phyloP scores from a whole-genome alignment of 2,113 vertebrate genomes.

The Ceratotherium simum region DNA sequence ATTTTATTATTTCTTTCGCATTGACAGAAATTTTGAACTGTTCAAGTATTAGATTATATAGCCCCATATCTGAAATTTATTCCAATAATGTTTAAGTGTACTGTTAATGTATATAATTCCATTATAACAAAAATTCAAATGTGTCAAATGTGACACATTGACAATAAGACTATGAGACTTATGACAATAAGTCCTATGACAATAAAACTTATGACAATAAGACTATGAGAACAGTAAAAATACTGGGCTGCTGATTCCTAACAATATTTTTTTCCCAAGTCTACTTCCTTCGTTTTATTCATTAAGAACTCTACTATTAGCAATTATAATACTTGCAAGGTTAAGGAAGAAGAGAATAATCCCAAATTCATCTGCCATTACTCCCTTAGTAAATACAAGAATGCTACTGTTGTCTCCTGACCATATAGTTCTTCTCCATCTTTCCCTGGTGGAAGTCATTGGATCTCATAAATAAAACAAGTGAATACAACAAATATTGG shows the following conservation, averaged over 20 bases:
- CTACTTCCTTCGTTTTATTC: background rate
- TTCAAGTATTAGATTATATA: background rate
- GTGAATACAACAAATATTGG: background rate
- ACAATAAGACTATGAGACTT: background rate
- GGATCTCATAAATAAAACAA: background rate
- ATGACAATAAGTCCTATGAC: too few species aligned
- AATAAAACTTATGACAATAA: too few species aligned
- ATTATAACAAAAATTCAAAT: background rate
- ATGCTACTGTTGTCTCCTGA: background rate
- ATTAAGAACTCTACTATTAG: background rate
- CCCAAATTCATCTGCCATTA: background rate
- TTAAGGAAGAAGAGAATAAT: constrained; percentile 19
- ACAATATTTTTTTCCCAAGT: background rate
- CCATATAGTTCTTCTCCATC: background rate
- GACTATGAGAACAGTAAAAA: background rate
- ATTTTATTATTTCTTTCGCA: constrained; percentile 4
- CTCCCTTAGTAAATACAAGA: background rate
- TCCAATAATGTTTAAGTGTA: background rate
- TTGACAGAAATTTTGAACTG: background rate
- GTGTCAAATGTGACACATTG: background rate
- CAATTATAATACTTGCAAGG: background rate
- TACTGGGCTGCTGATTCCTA: background rate
- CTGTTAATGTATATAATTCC: background rate
- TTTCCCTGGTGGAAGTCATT: background rate
- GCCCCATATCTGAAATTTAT: background rate